Base-by-base conservation (phyloP, 2,888 invertebrate genomes). In the Noctuana brunneofusca region DNA sequence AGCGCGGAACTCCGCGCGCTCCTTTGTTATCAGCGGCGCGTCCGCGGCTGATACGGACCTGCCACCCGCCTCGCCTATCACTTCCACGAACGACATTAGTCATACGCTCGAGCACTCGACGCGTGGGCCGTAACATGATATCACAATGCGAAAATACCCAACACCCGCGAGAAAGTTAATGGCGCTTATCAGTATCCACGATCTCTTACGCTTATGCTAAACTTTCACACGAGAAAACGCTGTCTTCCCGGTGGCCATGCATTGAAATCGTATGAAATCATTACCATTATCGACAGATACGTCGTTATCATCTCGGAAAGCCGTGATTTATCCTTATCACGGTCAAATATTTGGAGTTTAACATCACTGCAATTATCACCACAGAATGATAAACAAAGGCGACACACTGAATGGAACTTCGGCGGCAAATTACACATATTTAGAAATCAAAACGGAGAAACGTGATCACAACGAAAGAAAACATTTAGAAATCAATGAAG, bases 341-440 rank as follows among this genome's bases (percentile, higher is more conserved):
- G 94, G 89, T 95, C 94, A 90, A 95, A 95, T 92, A 95, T 94
- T 92, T 94, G 94, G 92, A 94, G 93, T 92, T 93, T 94, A 92
- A 93, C 94, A 93, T 95, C 95, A 93, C 94, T 92, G 90, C 92
- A 92, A 90, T 92, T 92, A 92, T 92, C 92, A 89, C 94, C 94
- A 92, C 93, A 93, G 87, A 93, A 93, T 92, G 96, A 96, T 94
- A 97, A 95, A 95, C 96, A 97, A 94, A 97, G 95, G 93, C 96
- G 96, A 95, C 96, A 96, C 93, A 97, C 95, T 94, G 96, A 96
- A 94, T 96, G 96, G 93, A 96, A 96, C 94, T 96, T 96, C 94
- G 95, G 95, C 94, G 96, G 96, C 94, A 96, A 95, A 94, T 95
- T 95, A 95, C 95, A 96, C 96, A 96, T 96, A 94, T 95, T 96